phyloP scores from a whole-genome alignment of 1,140 invertebrate species.

The Trinorchestia longiramus region DNA sequence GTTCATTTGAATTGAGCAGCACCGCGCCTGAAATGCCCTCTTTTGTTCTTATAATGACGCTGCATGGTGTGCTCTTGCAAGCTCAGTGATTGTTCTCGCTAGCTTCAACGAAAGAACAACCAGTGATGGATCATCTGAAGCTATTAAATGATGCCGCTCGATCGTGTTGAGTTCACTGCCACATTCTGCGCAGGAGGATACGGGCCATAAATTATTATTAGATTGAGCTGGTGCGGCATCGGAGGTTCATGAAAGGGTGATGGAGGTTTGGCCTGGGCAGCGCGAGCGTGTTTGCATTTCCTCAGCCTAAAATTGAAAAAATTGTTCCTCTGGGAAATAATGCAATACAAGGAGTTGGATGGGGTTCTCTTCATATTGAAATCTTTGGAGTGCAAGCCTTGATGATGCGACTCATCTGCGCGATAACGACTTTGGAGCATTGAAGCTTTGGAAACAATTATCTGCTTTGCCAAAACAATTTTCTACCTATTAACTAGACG shows the following conservation, averaged over 20 bases:
- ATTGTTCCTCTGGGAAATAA: constrained; percentile 3
- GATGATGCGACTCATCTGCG: neutral
- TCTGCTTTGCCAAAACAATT: constrained; percentile 39
- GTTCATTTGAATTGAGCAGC: neutral
- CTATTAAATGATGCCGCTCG: constrained; percentile 16
- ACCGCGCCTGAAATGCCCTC: neutral
- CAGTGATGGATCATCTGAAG: constrained; percentile 9
- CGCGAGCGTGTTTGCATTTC: neutral
- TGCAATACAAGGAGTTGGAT: neutral
- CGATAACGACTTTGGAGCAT: constrained; percentile 17
- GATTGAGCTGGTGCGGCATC: neutral
- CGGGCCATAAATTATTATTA: constrained; percentile 27
- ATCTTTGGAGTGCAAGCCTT: neutral
- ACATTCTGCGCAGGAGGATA: neutral
- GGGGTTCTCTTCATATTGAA: neutral
- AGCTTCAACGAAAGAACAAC: neutral
- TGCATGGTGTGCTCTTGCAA: neutral
- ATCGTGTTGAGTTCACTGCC: constrained; percentile 38
- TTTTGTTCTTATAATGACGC: constrained; percentile 27
- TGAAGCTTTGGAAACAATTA: constrained; percentile 39
- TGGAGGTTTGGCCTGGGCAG: neutral
- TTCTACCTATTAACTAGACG: constrained; percentile 44
- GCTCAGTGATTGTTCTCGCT: neutral
- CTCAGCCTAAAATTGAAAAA: neutral
- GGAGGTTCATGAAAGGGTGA: neutral